phyloP scores from a whole-genome alignment of 1,140 invertebrate species.

The Geopemphigus sp. region DNA sequence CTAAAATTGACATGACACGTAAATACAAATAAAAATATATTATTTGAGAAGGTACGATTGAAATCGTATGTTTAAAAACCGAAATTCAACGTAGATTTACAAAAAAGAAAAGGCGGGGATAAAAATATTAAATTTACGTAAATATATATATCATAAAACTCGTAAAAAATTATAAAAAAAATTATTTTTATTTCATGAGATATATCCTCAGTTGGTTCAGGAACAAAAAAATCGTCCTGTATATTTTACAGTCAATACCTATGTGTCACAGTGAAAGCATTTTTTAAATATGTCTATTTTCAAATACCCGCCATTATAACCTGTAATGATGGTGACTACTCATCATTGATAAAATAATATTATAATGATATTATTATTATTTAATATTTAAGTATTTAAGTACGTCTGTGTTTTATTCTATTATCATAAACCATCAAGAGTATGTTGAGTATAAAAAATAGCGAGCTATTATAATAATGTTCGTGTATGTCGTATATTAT shows the following conservation, averaged over 20 bases:
- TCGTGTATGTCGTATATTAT: background rate
- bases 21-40: too few species aligned
- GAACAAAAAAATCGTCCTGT: too few species aligned
- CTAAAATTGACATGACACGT: too few species aligned
- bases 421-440: background rate
- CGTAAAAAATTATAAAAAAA: too few species aligned
- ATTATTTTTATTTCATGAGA: background rate
- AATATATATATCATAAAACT: too few species aligned
- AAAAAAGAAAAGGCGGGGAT: too few species aligned
- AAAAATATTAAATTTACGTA: too few species aligned
- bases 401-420: background rate
- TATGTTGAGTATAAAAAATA: background rate
- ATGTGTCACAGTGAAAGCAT: constrained; percentile 34
- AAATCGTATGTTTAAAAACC: too few species aligned
- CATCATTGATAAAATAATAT: background rate
- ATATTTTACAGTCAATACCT: too few species aligned
- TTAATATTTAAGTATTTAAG: background rate
- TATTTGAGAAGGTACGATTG: too few species aligned
- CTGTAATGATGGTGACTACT: background rate
- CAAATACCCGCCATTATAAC: background rate
- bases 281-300: constrained; percentile 29
- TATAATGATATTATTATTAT: constrained; percentile 1
- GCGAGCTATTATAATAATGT: constrained; percentile 5
- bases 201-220: background rate
- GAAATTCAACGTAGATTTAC: too few species aligned